Conservation (phyloP, 2,797 vertebrate genomes). For the Benthosema pterotum region DNA sequence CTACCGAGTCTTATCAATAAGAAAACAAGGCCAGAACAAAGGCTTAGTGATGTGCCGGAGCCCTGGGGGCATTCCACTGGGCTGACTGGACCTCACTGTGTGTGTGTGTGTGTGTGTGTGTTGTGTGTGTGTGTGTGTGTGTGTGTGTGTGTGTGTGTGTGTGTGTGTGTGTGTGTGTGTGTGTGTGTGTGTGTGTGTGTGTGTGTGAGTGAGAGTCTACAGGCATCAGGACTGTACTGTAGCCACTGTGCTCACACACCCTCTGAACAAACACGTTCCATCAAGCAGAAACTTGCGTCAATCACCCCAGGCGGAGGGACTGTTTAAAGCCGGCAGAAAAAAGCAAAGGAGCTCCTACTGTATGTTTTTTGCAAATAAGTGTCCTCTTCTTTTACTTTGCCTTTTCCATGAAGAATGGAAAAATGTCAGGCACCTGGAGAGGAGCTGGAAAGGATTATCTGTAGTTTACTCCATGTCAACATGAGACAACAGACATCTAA, state of each 20-base stretch:
- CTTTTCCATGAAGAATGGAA: slow-evolving; percentile 43
- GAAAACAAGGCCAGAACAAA: slow-evolving; percentile 57
- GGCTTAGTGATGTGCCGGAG: slow-evolving; percentile 28
- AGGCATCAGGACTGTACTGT: slow-evolving; percentile 14
- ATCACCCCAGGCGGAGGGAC: slow-evolving; percentile 25
- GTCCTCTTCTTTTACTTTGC: slow-evolving; percentile 21
- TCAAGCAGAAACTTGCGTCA: slow-evolving; percentile 24
- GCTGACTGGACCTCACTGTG: slow-evolving; percentile 25
- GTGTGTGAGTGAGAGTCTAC: no score
- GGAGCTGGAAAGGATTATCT: slow-evolving; percentile 30
- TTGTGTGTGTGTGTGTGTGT: background rate
- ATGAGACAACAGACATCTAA: slow-evolving; percentile 54
- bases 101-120: background rate
- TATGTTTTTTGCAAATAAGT: slow-evolving; percentile 46
- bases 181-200: background rate
- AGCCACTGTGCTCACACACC: slow-evolving; percentile 31
- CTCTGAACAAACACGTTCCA: slow-evolving; percentile 51
- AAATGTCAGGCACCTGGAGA: slow-evolving; percentile 36
- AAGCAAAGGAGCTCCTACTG: slow-evolving; percentile 3
- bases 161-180: no score
- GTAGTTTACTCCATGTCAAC: slow-evolving; percentile 41
- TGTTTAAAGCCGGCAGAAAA: slow-evolving; percentile 3
- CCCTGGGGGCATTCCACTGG: slow-evolving; percentile 29
- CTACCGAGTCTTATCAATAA: slow-evolving; percentile 42
- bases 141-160: no score